Conservation (phyloP, 2,888 invertebrate species). For the Drosophila cyrtoloma region DNA sequence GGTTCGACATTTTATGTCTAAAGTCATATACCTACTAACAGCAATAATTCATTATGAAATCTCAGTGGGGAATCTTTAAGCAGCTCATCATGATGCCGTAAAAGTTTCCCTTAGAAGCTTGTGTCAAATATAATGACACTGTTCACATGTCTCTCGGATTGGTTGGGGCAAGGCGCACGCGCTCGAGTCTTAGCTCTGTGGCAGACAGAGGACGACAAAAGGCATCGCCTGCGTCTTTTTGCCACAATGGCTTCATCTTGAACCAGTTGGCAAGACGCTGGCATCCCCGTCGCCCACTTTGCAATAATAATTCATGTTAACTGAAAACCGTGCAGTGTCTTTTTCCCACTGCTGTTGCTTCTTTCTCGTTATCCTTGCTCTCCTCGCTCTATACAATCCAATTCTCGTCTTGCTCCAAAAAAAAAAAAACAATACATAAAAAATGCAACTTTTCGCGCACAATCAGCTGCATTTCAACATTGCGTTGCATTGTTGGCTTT, state of each 20-base stretch:
- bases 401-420: conserved; percentile 21
- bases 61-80: conserved; percentile 26
- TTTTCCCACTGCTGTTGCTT: conserved; percentile 39
- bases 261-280: conserved; percentile 54
- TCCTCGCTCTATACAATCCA: conserved; percentile 20
- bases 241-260: conserved; percentile 61
- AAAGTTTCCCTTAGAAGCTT: conserved; percentile 33
- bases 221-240: conserved; percentile 32
- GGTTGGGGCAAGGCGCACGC: conserved; percentile 24
- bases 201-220: conserved; percentile 30
- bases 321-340: conserved; percentile 74
- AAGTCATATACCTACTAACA: not conserved
- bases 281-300: conserved; percentile 43
- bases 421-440: conserved; percentile 39
- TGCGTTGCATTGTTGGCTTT: conserved; percentile 74
- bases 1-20: not conserved
- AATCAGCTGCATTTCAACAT: conserved; percentile 80
- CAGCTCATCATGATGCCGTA: conserved; percentile 42
- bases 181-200: conserved; percentile 17
- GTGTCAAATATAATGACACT: conserved; percentile 39
- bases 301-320: conserved; percentile 79
- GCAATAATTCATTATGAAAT: conserved; percentile 18
- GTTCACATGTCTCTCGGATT: conserved; percentile 22
- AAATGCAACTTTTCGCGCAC: conserved; percentile 75
- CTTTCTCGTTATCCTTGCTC: conserved; percentile 25